A percentile compares a stretch with the other conserved stretches of the same genome.
Evolutionary conservation across 1,140 invertebrate genomes (phyloP).

Genomic region (Aphaenogaster ashmeadi): DNA sequence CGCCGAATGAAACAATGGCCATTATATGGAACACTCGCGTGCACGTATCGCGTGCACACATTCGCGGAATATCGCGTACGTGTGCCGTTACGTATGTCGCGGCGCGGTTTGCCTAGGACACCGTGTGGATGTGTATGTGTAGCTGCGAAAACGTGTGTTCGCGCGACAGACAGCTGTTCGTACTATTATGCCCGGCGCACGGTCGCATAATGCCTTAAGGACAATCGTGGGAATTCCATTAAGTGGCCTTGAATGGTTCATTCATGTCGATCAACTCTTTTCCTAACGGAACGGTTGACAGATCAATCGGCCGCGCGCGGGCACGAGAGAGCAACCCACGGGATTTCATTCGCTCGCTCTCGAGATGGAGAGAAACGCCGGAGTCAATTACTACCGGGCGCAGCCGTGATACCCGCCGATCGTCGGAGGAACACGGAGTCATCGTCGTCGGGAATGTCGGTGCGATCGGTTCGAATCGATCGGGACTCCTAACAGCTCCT

Average conservation of each 20-base stretch:
- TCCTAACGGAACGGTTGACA: constrained; percentile 84
- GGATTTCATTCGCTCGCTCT: constrained; percentile 67
- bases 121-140: not conserved
- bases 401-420: constrained; percentile 50
- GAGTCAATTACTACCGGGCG: constrained; percentile 71
- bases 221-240: constrained; percentile 87
- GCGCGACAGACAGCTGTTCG: constrained; percentile 73
- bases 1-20: constrained; percentile 79
- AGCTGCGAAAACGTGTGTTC: not conserved
- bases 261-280: constrained; percentile 87
- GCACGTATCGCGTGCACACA: constrained; percentile 25
- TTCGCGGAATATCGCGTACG: constrained; percentile 39
- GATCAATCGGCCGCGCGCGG: constrained; percentile 83
- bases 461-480: constrained; percentile 50
- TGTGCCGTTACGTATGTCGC: constrained; percentile 58
- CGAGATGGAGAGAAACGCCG: constrained; percentile 61
- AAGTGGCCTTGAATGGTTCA: constrained; percentile 86
- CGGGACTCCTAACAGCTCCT: constrained; percentile 46
- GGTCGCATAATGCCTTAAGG: constrained; percentile 84
- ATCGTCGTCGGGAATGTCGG: constrained; percentile 55
- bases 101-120: constrained; percentile 32
- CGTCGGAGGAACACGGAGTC: not conserved
- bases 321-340: constrained; percentile 72
- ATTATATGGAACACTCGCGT: constrained; percentile 76
- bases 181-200: constrained; percentile 79